These are phyloP conservation scores for Champsocephalus gunnari DNA, from an alignment of 2,797 vertebrate species.

Conservation along the genomic window DNA sequence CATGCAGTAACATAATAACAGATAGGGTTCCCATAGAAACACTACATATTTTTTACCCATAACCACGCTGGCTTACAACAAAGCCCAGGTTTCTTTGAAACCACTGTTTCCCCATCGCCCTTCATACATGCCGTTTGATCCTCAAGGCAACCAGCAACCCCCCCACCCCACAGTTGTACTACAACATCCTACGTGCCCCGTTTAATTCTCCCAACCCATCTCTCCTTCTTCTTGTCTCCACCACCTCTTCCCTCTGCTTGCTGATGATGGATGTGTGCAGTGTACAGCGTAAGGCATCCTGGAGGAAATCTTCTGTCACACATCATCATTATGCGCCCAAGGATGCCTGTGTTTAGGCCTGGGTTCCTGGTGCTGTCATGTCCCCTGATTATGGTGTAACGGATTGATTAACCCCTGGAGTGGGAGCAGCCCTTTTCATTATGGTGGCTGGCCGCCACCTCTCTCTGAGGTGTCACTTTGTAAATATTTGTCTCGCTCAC, in stretches of 20 bases:
- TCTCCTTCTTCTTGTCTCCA: constrained; percentile 23
- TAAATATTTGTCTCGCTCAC: constrained; percentile 57
- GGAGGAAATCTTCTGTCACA: constrained; percentile 70
- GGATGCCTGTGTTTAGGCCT: constrained; percentile 63
- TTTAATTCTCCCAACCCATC: constrained; percentile 56
- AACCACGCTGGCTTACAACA: constrained; percentile 36
- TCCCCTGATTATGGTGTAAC: constrained; percentile 68
- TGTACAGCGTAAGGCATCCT: constrained; percentile 38
- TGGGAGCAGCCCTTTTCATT: constrained; percentile 56
- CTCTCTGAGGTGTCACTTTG: constrained; percentile 48
- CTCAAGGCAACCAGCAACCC: constrained; percentile 55
- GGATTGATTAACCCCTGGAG: constrained; percentile 78
- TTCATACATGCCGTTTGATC: constrained; percentile 54
- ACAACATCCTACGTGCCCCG: constrained; percentile 53
- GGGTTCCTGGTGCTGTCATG: constrained; percentile 59
- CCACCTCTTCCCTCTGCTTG: constrained; percentile 42
- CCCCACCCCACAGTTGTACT: constrained; percentile 51
- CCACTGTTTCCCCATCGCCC: constrained; percentile 43
- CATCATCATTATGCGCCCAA: constrained; percentile 67
- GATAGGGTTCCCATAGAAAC: constrained; percentile 57
- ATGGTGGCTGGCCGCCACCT: constrained; percentile 26
- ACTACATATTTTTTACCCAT: constrained; percentile 18
- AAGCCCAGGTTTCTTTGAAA: constrained; percentile 54
- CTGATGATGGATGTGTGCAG: constrained; percentile 62
- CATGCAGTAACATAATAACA: constrained; percentile 25